Conservation (phyloP, 2,113 vertebrate species). For the Oxyruncus cristatus region DNA sequence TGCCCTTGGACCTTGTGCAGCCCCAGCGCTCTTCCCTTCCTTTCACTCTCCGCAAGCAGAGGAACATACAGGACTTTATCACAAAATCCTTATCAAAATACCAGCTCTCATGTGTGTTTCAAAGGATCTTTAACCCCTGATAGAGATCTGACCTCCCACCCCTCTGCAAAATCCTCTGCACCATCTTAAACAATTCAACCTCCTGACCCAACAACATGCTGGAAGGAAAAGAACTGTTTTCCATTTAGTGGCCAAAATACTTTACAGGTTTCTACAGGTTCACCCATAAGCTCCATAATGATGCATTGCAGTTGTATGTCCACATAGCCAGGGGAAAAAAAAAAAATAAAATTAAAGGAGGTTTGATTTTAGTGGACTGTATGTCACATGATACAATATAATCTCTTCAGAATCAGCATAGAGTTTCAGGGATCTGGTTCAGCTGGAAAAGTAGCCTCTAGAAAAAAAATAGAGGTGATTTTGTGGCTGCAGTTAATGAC, state of each 20-base stretch:
- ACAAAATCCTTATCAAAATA: neutral
- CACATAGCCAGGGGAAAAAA: neutral
- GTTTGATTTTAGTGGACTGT: neutral
- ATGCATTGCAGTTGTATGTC: neutral
- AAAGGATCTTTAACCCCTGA: neutral
- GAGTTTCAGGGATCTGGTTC: neutral
- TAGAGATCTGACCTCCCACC: neutral
- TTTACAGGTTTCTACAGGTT: neutral
- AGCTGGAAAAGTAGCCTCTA: neutral
- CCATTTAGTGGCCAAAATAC: neutral
- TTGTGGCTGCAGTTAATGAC: neutral
- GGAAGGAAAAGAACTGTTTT: neutral
- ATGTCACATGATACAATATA: neutral
- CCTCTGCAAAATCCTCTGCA: neutral
- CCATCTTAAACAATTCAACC: neutral
- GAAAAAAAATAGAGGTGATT: neutral
- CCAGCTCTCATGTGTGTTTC: neutral
- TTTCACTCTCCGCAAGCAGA: neutral
- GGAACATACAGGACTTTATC: neutral
- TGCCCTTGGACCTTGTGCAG: neutral
- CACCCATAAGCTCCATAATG: neutral
- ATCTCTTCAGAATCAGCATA: neutral
- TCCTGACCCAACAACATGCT: accelerated
- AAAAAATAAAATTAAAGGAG: neutral
- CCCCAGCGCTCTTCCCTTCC: neutral